A percentile compares a stretch with the other conserved stretches of the same genome.
Evolutionary conservation across 2,888 invertebrate species (phyloP).

Genomic region (Neelides folsomi): DNA sequence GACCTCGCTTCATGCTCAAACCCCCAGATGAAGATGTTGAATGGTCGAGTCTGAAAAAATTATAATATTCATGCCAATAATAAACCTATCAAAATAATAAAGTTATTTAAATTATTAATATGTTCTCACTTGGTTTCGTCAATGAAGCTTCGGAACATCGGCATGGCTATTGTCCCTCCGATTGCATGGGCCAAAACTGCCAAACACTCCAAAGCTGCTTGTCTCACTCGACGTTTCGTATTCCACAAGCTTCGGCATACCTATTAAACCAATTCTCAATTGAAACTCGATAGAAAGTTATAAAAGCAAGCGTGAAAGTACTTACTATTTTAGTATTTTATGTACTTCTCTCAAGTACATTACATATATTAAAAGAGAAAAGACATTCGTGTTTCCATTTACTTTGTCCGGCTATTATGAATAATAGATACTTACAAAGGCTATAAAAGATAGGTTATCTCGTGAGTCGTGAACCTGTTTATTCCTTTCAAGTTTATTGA

Average conservation of each 20-base stretch:
- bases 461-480: too few relatives aligned
- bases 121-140: slow-evolving; percentile 7
- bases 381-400: too few relatives aligned
- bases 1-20: not conserved
- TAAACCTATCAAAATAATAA: too few relatives aligned
- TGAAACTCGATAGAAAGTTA: not conserved
- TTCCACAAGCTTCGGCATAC: slow-evolving; percentile 43
- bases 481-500: too few relatives aligned
- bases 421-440: too few relatives aligned
- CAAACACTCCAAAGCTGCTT: slow-evolving; percentile 62
- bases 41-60: slow-evolving; percentile 5
- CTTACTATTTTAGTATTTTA: too few relatives aligned
- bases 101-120: too few relatives aligned
- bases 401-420: too few relatives aligned
- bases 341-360: too few relatives aligned
- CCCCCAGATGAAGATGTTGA: slow-evolving; percentile 9
- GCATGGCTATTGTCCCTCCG: slow-evolving; percentile 45
- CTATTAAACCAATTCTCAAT: slow-evolving; percentile 8
- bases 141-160: slow-evolving; percentile 39
- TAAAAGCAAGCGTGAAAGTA: not conserved
- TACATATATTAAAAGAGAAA: too few relatives aligned
- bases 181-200: slow-evolving; percentile 63
- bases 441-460: too few relatives aligned
- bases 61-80: too few relatives aligned
- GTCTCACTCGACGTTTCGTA: slow-evolving; percentile 59